phyloP scores from a whole-genome alignment of 2,113 vertebrate species.

The Anolis sagrei region DNA sequence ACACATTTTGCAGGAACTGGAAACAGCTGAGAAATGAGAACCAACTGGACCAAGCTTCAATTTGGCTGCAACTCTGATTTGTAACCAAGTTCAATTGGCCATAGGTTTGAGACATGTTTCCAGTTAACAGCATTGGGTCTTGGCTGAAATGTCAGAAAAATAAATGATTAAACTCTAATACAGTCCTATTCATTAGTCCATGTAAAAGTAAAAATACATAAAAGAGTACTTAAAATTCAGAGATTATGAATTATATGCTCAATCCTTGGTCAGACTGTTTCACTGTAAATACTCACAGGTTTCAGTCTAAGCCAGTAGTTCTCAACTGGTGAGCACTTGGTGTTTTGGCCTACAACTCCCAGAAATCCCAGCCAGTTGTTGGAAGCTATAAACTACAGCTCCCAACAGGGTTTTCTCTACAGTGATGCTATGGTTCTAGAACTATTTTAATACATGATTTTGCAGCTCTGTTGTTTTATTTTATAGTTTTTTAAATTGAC shows the following conservation, averaged over 20 bases:
- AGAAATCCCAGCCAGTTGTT: too few species aligned
- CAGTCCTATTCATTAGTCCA: neutral
- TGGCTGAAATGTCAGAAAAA: neutral
- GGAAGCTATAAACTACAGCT: neutral
- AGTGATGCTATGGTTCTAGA: neutral
- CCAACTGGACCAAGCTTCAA: neutral
- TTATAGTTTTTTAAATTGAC: neutral
- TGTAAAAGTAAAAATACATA: neutral
- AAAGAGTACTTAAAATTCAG: too few species aligned
- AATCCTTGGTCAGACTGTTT: neutral
- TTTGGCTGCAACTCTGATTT: neutral
- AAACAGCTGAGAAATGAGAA: neutral
- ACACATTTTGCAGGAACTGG: neutral
- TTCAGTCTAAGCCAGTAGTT: neutral
- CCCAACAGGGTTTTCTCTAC: neutral
- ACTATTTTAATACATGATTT: neutral
- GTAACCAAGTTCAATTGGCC: neutral
- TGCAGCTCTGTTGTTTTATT: too few species aligned
- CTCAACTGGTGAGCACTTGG: too few species aligned
- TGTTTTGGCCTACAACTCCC: too few species aligned
- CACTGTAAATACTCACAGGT: neutral
- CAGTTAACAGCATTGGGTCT: neutral
- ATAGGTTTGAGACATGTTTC: neutral
- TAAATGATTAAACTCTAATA: neutral
- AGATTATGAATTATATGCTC: neutral